phyloP scores from a whole-genome alignment of 1,140 invertebrate species.

The Drosophila guanche region DNA sequence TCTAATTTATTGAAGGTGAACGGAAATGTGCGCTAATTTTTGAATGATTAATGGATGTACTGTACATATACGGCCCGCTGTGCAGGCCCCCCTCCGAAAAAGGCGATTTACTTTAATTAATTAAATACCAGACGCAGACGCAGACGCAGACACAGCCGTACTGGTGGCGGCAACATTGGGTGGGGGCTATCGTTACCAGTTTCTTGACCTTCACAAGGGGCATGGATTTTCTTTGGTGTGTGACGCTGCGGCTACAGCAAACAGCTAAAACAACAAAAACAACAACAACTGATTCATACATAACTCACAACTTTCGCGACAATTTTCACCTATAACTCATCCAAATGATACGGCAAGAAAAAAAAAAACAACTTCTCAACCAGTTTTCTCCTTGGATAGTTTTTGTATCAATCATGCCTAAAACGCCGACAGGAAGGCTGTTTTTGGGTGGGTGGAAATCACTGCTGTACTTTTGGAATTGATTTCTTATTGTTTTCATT shows the following conservation, averaged over 20 bases:
- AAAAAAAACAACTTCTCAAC: slow-evolving; percentile 48
- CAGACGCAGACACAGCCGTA: slow-evolving; percentile 8
- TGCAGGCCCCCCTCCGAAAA: slow-evolving; percentile 29
- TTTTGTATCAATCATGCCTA: too few relatives aligned
- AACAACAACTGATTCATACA: slow-evolving; percentile 45
- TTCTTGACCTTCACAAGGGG: slow-evolving; percentile 68
- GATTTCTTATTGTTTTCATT: neutral
- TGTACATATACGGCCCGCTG: slow-evolving; percentile 19
- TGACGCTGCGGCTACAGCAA: slow-evolving; percentile 22
- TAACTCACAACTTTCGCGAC: slow-evolving; percentile 80
- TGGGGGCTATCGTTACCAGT: slow-evolving; percentile 46
- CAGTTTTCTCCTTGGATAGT: slow-evolving; percentile 33
- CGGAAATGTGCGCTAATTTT: slow-evolving; percentile 78
- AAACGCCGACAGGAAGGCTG: too few relatives aligned
- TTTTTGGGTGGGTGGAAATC: too few relatives aligned
- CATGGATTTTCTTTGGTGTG: slow-evolving; percentile 40
- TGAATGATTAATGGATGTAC: slow-evolving; percentile 67
- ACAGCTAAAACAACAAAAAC: neutral
- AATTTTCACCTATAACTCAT: slow-evolving; percentile 81
- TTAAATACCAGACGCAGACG: slow-evolving; percentile 54
- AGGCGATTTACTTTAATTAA: slow-evolving; percentile 77
- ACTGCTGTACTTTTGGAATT: too few relatives aligned
- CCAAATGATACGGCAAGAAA: slow-evolving; percentile 72
- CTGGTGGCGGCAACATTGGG: slow-evolving; percentile 35
- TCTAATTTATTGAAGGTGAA: slow-evolving; percentile 80